Conservation (phyloP, 2,797 vertebrate species). For the Coendou prehensilis region DNA sequence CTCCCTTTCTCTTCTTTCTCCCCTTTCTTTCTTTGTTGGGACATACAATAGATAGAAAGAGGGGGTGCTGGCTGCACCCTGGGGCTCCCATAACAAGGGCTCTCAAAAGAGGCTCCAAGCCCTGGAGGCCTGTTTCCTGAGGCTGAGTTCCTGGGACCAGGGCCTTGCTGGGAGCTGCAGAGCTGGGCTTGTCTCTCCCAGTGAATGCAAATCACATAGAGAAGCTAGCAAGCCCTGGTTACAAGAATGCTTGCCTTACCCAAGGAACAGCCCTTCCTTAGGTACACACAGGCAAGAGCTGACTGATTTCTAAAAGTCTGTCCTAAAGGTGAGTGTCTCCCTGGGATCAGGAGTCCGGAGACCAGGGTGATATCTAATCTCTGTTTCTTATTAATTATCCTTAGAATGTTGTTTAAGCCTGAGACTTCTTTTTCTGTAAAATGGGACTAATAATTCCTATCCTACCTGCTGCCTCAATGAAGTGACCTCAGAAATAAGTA, state of each 20-base stretch:
- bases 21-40: not conserved
- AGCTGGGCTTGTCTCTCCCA: not conserved
- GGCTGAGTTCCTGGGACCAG: not conserved
- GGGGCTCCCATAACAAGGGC: not conserved
- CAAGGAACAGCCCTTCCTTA: not conserved
- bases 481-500: not conserved
- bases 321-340: not conserved
- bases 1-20: not conserved
- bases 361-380: not conserved
- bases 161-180: not conserved
- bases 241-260: not conserved
- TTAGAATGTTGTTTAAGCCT: not conserved
- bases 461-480: not conserved
- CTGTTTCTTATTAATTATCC: not conserved
- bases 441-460: not conserved
- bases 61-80: accelerated
- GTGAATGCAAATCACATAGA: not conserved
- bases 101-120: not conserved
- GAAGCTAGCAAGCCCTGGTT: not conserved
- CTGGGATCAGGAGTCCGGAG: not conserved
- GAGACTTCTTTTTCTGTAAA: not conserved
- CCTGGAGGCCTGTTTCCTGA: not conserved
- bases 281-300: not conserved
- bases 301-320: not conserved
- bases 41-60: not conserved